A percentile compares a stretch with the other conserved stretches of the same genome.
Conservation (phyloP, 2,797 vertebrate species). For the Heteromormyrus szaboi region DNA sequence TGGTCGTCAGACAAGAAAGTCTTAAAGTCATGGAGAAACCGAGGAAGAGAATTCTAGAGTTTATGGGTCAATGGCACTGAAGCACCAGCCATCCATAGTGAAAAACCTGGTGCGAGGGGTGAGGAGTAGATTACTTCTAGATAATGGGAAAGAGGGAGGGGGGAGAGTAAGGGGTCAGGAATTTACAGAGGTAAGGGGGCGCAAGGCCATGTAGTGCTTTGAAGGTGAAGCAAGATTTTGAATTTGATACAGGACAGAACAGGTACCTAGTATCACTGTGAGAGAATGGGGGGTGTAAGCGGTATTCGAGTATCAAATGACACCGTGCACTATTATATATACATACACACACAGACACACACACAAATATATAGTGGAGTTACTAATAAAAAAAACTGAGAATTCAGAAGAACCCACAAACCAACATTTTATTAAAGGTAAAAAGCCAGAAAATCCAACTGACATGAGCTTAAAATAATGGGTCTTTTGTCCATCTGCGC, state of each 20-base stretch:
- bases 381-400: background rate
- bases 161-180: background rate
- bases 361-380: background rate
- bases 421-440: background rate
- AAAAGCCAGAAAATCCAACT: conserved; percentile 1
- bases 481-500: background rate
- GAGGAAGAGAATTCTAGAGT: background rate
- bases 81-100: background rate
- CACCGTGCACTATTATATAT: background rate
- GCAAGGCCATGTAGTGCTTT: background rate
- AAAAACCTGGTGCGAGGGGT: background rate
- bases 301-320: background rate
- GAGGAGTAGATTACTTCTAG: background rate
- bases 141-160: background rate
- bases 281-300: background rate
- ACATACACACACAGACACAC: background rate
- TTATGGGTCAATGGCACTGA: background rate
- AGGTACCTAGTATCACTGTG: background rate
- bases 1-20: background rate
- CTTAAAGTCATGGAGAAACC: background rate
- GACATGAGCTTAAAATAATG: conserved; percentile 1
- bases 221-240: background rate
- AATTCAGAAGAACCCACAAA: background rate
- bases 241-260: background rate
- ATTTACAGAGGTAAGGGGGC: background rate